Evolutionary conservation across 2,888 invertebrate genomes (phyloP).

Genomic region (Nipponacmea schrenckii): DNA sequence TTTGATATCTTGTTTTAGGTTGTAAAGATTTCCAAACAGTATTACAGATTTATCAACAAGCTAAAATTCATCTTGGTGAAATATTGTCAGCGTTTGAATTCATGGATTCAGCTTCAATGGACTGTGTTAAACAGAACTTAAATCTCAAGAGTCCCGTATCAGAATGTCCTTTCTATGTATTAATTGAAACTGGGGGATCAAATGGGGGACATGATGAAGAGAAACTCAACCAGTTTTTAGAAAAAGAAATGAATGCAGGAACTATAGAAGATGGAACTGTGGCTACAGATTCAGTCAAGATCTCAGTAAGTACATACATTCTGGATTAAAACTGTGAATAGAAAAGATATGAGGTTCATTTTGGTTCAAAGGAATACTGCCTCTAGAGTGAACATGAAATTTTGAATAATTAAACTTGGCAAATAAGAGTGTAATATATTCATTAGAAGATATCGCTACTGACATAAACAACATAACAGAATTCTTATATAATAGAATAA

Average conservation of each 20-base stretch:
- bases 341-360: too few relatives aligned
- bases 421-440: too few relatives aligned
- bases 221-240: constrained; percentile 84
- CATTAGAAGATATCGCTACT: too few relatives aligned
- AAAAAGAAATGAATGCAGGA: constrained; percentile 78
- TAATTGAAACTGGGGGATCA: constrained; percentile 77
- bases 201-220: constrained; percentile 85
- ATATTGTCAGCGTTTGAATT: constrained; percentile 96
- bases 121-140: constrained; percentile 75
- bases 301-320: constrained; percentile 73
- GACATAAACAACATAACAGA: too few relatives aligned
- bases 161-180: constrained; percentile 60
- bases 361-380: too few relatives aligned
- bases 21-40: constrained; percentile 82
- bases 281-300: constrained; percentile 84
- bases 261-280: constrained; percentile 85
- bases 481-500: too few relatives aligned
- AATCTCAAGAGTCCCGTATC: constrained; percentile 71
- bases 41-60: constrained; percentile 79
- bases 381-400: too few relatives aligned
- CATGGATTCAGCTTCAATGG: constrained; percentile 83
- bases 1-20: constrained; percentile 71
- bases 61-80: constrained; percentile 83
- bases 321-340: neutral
- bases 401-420: too few relatives aligned